A percentile compares a stretch with the other conserved stretches of the same genome.
Conservation (phyloP, 1,140 invertebrate species). For the Atopsyche davidsoni region DNA sequence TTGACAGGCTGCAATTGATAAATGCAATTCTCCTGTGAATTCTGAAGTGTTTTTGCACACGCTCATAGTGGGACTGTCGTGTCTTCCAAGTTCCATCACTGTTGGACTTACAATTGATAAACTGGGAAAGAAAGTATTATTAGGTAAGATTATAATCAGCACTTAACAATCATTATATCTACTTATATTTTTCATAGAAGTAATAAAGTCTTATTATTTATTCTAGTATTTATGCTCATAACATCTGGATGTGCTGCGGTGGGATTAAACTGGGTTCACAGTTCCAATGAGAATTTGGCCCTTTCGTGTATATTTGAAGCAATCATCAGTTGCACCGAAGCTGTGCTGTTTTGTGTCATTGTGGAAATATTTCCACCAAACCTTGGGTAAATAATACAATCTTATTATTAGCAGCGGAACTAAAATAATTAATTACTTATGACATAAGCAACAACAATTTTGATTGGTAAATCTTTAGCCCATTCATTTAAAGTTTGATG, state of each 20-base stretch:
- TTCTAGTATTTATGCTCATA: slow-evolving; percentile 49
- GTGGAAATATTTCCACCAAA: slow-evolving; percentile 50
- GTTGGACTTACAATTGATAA: slow-evolving; percentile 50
- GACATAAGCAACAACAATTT: too few relatives aligned
- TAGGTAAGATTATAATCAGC: slow-evolving; percentile 35
- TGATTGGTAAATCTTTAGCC: too few relatives aligned
- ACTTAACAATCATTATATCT: neutral
- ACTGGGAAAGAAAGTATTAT: slow-evolving; percentile 50
- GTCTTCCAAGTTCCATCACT: slow-evolving; percentile 49
- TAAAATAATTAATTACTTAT: too few relatives aligned
- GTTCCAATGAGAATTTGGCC: slow-evolving; percentile 46
- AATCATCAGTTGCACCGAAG: slow-evolving; percentile 51
- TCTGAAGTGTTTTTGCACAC: slow-evolving; percentile 49
- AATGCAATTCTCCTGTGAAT: slow-evolving; percentile 37
- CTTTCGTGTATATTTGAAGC: slow-evolving; percentile 53
- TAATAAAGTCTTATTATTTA: slow-evolving; percentile 3
- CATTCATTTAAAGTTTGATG: too few relatives aligned
- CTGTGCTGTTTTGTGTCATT: slow-evolving; percentile 53
- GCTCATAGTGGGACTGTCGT: slow-evolving; percentile 48
- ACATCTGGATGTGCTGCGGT: slow-evolving; percentile 50
- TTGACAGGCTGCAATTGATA: slow-evolving; percentile 22
- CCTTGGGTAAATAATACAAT: slow-evolving; percentile 32
- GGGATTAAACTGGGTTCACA: slow-evolving; percentile 50
- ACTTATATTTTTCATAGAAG: neutral
- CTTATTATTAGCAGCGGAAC: too few relatives aligned